phyloP scores from a whole-genome alignment of 2,888 invertebrate species.

The Ptychoptera albimana region DNA sequence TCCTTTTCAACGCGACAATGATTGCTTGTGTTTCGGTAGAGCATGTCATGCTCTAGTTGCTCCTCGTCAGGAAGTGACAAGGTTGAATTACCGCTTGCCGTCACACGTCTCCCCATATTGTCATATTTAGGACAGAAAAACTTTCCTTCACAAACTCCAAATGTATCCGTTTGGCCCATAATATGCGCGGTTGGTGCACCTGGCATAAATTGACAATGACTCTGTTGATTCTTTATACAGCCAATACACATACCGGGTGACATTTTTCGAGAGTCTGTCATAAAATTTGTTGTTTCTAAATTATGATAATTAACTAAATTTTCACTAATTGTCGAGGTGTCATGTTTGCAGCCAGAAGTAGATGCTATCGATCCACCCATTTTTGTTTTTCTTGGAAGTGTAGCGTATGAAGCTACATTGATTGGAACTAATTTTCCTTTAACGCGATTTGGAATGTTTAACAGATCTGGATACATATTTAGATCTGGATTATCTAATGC shows the following conservation, averaged over 20 bases:
- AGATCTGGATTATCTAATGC: constrained; percentile 39
- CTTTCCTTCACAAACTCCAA: constrained; percentile 17
- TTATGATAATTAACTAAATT: constrained; percentile 30
- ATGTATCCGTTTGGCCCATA: constrained; percentile 13
- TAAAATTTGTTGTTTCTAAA: constrained; percentile 23
- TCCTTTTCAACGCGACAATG: constrained; percentile 1
- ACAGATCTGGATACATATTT: constrained; percentile 64
- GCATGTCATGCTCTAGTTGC: constrained; percentile 23
- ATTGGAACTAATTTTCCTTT: constrained; percentile 25
- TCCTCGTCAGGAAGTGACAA: constrained; percentile 60
- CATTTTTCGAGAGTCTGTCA: neutral
- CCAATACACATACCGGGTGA: constrained; percentile 5
- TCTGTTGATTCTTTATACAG: constrained; percentile 7
- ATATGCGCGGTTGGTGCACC: neutral
- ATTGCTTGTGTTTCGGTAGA: constrained; percentile 11
- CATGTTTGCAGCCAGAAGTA: neutral
- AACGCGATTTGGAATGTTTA: constrained; percentile 49
- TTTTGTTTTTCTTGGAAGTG: constrained; percentile 28
- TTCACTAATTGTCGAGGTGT: constrained; percentile 18
- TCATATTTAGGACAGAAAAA: constrained; percentile 52
- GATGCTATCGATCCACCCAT: neutral
- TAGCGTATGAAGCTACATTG: constrained; percentile 31
- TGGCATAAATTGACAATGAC: neutral
- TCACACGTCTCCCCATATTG: constrained; percentile 80
- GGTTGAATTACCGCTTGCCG: constrained; percentile 76